These are phyloP conservation scores for Cryptotis parvus DNA, from an alignment of 2,113 vertebrate species.

Conservation along the genomic window DNA sequence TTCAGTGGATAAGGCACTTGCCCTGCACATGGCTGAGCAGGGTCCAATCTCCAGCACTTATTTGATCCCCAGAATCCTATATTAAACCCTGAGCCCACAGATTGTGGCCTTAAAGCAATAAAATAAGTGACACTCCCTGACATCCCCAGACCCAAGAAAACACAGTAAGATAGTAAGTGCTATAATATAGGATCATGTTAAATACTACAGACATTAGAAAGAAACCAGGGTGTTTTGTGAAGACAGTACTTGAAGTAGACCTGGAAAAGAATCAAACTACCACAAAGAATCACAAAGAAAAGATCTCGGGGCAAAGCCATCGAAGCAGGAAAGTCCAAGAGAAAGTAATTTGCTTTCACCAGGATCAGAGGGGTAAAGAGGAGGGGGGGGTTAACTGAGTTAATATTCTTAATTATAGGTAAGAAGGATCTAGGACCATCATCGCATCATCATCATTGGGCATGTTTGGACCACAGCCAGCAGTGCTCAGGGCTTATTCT, in stretches of 20 bases:
- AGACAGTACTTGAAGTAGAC: not conserved
- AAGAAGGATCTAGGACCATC: not conserved
- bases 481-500: too few species aligned
- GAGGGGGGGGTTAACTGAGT: not conserved
- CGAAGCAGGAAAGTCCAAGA: not conserved
- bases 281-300: not conserved
- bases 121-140: too few species aligned
- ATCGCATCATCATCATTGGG: too few species aligned
- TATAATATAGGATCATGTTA: not conserved
- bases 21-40: too few species aligned
- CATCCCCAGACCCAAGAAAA: too few species aligned
- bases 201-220: not conserved
- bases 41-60: too few species aligned
- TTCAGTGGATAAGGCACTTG: too few species aligned
- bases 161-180: too few species aligned
- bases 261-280: not conserved
- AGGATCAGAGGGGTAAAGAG: not conserved
- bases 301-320: not conserved
- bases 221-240: not conserved
- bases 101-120: too few species aligned
- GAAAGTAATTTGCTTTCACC: not conserved
- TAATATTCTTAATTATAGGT: not conserved
- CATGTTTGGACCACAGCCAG: too few species aligned
- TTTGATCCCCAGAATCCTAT: too few species aligned
- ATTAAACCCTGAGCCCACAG: too few species aligned